phyloP scores from a whole-genome alignment of 2,113 vertebrate genomes.

The Oriolus oriolus region DNA sequence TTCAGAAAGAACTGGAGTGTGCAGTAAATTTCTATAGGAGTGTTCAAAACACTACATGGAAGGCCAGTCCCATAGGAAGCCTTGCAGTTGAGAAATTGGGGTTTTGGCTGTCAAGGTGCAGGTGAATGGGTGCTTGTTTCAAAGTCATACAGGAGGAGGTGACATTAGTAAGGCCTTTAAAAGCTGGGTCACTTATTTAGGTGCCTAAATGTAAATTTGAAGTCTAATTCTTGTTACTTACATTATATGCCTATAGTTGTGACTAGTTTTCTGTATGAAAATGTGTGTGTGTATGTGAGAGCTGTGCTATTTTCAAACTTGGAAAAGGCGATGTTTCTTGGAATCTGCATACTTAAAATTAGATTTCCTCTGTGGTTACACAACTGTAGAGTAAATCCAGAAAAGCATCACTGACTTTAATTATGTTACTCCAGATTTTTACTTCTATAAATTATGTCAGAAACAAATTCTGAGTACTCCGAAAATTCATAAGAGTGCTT shows the following conservation, averaged over 20 bases:
- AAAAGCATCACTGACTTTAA: background rate
- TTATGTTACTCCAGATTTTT: background rate
- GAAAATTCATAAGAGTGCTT: background rate
- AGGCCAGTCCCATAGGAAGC: background rate
- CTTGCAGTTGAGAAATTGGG: background rate
- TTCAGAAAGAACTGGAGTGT: background rate
- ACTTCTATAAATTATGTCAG: background rate
- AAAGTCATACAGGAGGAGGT: background rate
- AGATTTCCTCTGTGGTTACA: conserved; percentile 18
- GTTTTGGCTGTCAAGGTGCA: background rate
- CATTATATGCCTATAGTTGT: background rate
- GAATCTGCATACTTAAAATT: conserved; percentile 4
- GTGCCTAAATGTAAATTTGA: background rate
- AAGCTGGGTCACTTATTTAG: background rate
- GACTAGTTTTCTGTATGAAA: background rate
- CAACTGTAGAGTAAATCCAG: conserved; percentile 13
- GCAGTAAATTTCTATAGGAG: background rate
- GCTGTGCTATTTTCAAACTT: background rate
- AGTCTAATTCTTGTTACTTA: background rate
- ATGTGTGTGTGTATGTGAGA: background rate
- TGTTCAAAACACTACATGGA: background rate
- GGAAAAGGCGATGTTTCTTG: background rate
- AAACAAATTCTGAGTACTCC: background rate
- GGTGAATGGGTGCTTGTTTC: background rate
- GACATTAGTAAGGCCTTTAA: background rate